Percentiles rank a stretch among this genome's conserved stretches.
Conservation (phyloP, 2,797 vertebrate genomes). For the Sebastes jordani region DNA sequence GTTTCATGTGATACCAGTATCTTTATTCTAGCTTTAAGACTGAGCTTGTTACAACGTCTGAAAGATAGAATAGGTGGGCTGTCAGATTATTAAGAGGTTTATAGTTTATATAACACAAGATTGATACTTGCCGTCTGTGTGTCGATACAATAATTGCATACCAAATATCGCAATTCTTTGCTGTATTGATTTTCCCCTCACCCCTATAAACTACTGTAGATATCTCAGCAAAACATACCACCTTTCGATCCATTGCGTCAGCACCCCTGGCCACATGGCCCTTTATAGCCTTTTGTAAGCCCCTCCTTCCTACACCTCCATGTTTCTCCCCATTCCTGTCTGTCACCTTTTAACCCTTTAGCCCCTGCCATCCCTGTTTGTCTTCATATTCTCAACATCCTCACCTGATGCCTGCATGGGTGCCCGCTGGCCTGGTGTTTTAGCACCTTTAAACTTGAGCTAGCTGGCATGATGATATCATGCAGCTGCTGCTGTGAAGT, state of each 20-base stretch:
- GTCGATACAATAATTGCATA: no score
- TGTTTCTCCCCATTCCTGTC: not conserved
- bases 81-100: no score
- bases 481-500: conserved; percentile 48
- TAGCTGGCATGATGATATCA: conserved; percentile 12
- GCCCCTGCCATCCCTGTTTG: not conserved
- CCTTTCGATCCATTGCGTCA: not conserved
- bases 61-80: no score
- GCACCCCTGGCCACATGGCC: not conserved
- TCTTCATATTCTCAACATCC: not conserved
- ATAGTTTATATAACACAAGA: no score
- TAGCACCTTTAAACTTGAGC: not conserved
- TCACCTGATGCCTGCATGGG: conserved; percentile 11
- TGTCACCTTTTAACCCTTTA: conserved; percentile 19
- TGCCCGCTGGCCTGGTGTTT: not conserved
- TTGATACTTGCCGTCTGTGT: no score
- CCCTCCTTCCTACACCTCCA: not conserved
- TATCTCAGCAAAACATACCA: not conserved
- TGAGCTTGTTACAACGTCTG: accelerated
- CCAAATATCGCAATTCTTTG: no score
- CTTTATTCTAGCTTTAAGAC: no score
- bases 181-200: no score
- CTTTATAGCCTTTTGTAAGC: not conserved
- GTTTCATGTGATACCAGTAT: no score
- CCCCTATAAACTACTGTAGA: not conserved